phyloP scores from a whole-genome alignment of 2,888 invertebrate genomes.

The Pyralis farinalis region DNA sequence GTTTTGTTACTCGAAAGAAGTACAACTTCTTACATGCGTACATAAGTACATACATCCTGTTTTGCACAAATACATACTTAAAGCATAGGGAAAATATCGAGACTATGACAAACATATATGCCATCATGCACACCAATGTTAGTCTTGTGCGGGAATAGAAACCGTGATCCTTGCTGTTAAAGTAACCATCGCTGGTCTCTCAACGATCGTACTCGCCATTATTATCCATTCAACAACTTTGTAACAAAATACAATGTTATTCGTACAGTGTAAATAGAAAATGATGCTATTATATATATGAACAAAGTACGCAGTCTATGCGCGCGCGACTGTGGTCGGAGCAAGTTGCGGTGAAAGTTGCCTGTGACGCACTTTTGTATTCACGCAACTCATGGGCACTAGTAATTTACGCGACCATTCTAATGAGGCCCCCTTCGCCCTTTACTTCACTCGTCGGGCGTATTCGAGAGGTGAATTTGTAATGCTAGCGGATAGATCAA shows the following conservation, averaged over 20 bases:
- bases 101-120: too few species aligned
- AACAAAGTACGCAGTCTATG: constrained; percentile 20
- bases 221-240: not conserved
- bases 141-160: too few species aligned
- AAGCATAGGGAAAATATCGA: too few species aligned
- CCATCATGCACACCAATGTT: too few species aligned
- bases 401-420: constrained; percentile 56
- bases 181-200: too few species aligned
- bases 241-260: constrained; percentile 9
- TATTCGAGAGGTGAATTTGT: constrained; percentile 30
- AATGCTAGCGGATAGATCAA: constrained; percentile 41
- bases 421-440: constrained; percentile 40
- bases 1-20: too few species aligned
- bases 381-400: constrained; percentile 52
- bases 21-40: too few species aligned
- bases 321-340: constrained; percentile 31
- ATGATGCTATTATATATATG: constrained; percentile 22
- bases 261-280: constrained; percentile 17
- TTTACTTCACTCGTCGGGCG: constrained; percentile 36
- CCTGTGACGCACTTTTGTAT: constrained; percentile 70
- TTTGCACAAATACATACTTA: too few species aligned
- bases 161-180: too few species aligned
- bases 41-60: too few species aligned
- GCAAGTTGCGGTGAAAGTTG: constrained; percentile 68
- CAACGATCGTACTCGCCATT: too few species aligned